These are phyloP conservation scores for Fulica atra DNA, from an alignment of 2,113 vertebrate species.

Conservation along the genomic window DNA sequence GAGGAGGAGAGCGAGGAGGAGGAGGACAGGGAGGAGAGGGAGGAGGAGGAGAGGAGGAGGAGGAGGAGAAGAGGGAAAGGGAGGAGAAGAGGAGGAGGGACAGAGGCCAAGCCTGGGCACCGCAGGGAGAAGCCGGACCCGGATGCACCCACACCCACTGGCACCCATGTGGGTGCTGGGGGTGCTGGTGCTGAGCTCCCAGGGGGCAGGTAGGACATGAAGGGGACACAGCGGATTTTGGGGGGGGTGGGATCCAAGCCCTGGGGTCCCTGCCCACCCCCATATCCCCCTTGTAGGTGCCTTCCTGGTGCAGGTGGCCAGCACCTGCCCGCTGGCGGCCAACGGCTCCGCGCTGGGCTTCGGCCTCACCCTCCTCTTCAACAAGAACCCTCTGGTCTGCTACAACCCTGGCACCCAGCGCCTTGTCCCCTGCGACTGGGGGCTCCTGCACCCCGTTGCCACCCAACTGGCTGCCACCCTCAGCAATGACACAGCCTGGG, in stretches of 20 bases:
- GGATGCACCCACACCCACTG: rapidly evolving
- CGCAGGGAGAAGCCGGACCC: neutral
- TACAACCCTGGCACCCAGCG: rapidly evolving
- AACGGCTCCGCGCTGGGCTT: neutral
- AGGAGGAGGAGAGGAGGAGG: no score
- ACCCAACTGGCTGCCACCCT: rapidly evolving
- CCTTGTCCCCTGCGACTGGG: neutral
- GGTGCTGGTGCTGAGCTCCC: neutral
- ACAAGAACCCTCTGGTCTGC: slow-evolving; percentile 61
- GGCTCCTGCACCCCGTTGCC: rapidly evolving
- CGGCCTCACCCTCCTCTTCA: slow-evolving; percentile 44
- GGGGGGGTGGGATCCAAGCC: neutral
- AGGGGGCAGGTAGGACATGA: neutral
- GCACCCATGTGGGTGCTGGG: neutral
- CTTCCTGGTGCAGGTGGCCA: slow-evolving; percentile 63
- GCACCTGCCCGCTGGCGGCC: slow-evolving; percentile 37
- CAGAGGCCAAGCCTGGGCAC: neutral
- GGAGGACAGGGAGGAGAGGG: no score
- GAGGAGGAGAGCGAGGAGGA: no score
- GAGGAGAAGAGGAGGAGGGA: neutral
- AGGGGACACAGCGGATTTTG: neutral
- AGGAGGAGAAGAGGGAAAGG: no score
- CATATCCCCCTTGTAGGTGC: neutral
- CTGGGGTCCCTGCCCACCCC: neutral
- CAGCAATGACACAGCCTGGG: rapidly evolving